Evolutionary conservation across 2,888 invertebrate genomes (phyloP), one percentile per base, ranked within the genome.

Genomic region (Synergus umbraculus): DNA sequence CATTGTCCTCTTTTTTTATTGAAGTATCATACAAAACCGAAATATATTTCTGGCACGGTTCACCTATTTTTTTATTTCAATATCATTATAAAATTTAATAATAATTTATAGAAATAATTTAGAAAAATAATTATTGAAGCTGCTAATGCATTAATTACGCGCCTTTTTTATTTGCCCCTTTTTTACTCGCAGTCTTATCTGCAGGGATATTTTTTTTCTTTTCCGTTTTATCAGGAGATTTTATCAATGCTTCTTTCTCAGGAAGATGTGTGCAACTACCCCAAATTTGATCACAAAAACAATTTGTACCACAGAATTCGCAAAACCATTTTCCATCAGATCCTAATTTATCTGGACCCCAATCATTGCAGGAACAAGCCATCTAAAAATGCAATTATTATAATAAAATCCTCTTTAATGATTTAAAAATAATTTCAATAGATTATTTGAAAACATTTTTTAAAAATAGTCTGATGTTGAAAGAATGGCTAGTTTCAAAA

Each of bases 301-400:
- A 84, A 76, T 79, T 78, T 79, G 79, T 79, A 64, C 80, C 81
- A 65, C 84, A 85, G 9, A 46, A 76, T 49, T 81, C 73, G 60
- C 84, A 83, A 63, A 83, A 78, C 81, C 83, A 85, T 77, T 80
- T 46, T 37, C 83, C 83, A n/a, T 41, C 66, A n/a, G 80, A 65
- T 15, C 79, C 79, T 29, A 80, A 54, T 18, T 22, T 65, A 66
- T 85, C 81, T 4, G 78, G 77, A 54, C 82, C 82, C 78, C 77
- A 80, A 43, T 80, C 78, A 60, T 46, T 77, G 79, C 83, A 85
- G 43, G 76, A 78, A 77, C 84, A 85, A 41, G 78, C 18, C 13
- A 60, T 58, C 64, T n/a, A 18, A n/a, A 15, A 63, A 44, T 43
- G 10, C 18, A 22, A 63, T 29, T 12, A 29, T 63, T 3, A 29